phyloP scores from a whole-genome alignment of 2,113 vertebrate species.

The Thunnus thynnus region DNA sequence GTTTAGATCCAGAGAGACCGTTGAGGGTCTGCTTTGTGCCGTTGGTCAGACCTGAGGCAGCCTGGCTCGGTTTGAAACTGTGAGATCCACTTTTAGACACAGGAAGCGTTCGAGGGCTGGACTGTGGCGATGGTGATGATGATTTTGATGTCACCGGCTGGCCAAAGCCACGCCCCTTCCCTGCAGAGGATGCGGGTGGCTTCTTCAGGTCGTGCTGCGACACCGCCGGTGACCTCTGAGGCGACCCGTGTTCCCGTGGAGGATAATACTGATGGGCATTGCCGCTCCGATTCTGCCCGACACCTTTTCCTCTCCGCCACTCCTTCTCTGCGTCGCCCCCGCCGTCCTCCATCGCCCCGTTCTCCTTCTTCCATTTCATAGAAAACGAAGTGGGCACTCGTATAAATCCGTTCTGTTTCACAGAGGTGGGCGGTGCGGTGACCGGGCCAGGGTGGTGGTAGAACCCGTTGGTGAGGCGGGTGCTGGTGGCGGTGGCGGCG shows the following conservation, averaged over 20 bases:
- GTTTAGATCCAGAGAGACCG: slow-evolving; percentile 31
- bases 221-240: neutral
- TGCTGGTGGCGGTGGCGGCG: slow-evolving; percentile 57
- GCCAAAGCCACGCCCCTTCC: slow-evolving; percentile 45
- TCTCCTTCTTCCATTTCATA: slow-evolving; percentile 88
- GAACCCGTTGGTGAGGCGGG: slow-evolving; percentile 72
- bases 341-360: slow-evolving; percentile 71
- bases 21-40: slow-evolving; percentile 34
- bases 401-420: slow-evolving; percentile 86
- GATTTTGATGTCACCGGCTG: neutral
- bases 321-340: slow-evolving; percentile 70
- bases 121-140: neutral
- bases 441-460: slow-evolving; percentile 66
- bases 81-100: slow-evolving; percentile 46
- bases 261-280: slow-evolving; percentile 19
- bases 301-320: slow-evolving; percentile 19
- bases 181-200: neutral
- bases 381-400: slow-evolving; percentile 81
- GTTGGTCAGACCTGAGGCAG: neutral
- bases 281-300: neutral
- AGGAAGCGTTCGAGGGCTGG: slow-evolving; percentile 44
- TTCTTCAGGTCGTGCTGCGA: slow-evolving; percentile 51
- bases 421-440: neutral
- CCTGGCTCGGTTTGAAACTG: slow-evolving; percentile 22
- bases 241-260: slow-evolving; percentile 27